A percentile compares a stretch with the other conserved stretches of the same genome.
phyloP scores from a whole-genome alignment of 92 coral and sea anemone species.

The Paragorgia papillata region DNA sequence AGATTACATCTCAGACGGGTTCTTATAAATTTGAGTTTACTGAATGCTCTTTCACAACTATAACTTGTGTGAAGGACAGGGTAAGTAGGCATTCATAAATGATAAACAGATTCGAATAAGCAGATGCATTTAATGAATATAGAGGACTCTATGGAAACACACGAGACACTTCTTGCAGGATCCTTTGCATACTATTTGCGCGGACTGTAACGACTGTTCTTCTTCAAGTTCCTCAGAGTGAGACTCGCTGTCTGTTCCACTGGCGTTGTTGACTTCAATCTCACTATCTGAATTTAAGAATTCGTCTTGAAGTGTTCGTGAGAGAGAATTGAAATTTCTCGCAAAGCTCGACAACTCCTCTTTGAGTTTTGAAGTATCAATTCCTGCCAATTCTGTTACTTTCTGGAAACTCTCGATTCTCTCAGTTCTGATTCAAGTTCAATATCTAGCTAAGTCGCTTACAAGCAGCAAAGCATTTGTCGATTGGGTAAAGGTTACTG shows the following conservation, averaged over 20 bases:
- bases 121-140: slow-evolving; percentile 8
- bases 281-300: background rate
- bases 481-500: slow-evolving; percentile 12
- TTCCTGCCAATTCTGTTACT: slow-evolving; percentile 57
- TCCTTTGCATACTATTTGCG: slow-evolving; percentile 25
- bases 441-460: slow-evolving; percentile 17
- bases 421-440: slow-evolving; percentile 15
- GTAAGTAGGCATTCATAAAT: slow-evolving; percentile 20
- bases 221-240: no score
- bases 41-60: slow-evolving; percentile 29
- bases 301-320: slow-evolving; percentile 31
- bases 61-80: slow-evolving; percentile 27
- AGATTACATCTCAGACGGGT: slow-evolving; percentile 11
- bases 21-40: slow-evolving; percentile 19
- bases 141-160: slow-evolving; percentile 47
- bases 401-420: slow-evolving; percentile 31
- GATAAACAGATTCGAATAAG: slow-evolving; percentile 13
- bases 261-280: no score
- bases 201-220: no score
- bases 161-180: slow-evolving; percentile 71
- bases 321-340: slow-evolving; percentile 13
- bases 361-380: slow-evolving; percentile 76
- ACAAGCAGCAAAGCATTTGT: slow-evolving; percentile 19
- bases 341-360: slow-evolving; percentile 53
- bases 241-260: no score